phyloP scores from a whole-genome alignment of 2,888 invertebrate species.

The Noctuana brunneofusca region DNA sequence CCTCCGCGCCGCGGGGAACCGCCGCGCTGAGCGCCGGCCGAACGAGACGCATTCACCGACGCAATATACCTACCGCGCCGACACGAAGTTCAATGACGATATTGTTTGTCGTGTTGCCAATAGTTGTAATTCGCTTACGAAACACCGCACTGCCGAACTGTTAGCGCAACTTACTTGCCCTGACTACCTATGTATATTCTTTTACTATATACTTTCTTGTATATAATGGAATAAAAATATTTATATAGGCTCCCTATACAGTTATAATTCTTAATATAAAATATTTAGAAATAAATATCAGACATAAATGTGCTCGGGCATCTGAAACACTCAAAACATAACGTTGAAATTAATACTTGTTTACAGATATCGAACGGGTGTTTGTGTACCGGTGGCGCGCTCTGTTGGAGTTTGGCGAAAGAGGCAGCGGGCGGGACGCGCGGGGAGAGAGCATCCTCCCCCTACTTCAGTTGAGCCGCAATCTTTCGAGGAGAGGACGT shows the following conservation, averaged over 20 bases:
- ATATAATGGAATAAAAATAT: slow-evolving; percentile 4
- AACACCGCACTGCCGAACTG: background rate
- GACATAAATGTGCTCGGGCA: background rate
- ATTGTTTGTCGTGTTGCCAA: slow-evolving; percentile 51
- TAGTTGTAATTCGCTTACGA: slow-evolving; percentile 34
- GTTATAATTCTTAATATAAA: too few species aligned
- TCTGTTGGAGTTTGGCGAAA: slow-evolving; percentile 65
- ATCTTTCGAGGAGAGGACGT: slow-evolving; percentile 58
- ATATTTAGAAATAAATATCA: background rate
- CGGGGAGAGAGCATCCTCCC: slow-evolving; percentile 73
- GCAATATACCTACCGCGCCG: slow-evolving; percentile 73
- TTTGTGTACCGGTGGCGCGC: slow-evolving; percentile 72
- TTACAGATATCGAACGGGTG: slow-evolving; percentile 81
- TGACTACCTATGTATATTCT: slow-evolving; percentile 4
- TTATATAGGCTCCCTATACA: background rate
- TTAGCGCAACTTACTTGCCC: slow-evolving; percentile 10
- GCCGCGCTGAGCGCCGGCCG: slow-evolving; percentile 41
- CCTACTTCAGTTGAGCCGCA: slow-evolving; percentile 72
- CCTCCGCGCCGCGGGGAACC: slow-evolving; percentile 63
- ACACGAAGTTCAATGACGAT: slow-evolving; percentile 59
- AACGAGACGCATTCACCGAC: slow-evolving; percentile 51
- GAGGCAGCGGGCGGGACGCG: slow-evolving; percentile 62
- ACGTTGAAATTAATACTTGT: slow-evolving; percentile 75
- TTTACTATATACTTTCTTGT: slow-evolving; percentile 7
- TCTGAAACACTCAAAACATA: slow-evolving; percentile 41